phyloP scores from a whole-genome alignment of 1,140 invertebrate species.

The Drosophila nikananu region DNA sequence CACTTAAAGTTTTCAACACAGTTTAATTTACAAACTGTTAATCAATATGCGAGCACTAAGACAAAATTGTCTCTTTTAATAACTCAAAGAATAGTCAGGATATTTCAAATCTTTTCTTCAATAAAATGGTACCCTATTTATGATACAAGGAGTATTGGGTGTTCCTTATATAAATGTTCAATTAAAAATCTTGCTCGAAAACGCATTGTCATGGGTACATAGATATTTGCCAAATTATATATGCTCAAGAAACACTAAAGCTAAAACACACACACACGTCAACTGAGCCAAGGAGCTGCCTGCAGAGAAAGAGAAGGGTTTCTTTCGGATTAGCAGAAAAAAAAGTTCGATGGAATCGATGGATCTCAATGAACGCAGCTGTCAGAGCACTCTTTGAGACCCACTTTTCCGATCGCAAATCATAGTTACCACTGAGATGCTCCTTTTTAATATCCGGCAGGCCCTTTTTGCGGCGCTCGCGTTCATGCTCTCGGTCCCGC shows the following conservation, averaged over 20 bases:
- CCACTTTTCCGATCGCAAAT: neutral
- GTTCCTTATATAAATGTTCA: conserved; percentile 12
- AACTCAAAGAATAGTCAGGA: too few relatives aligned
- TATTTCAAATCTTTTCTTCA: too few relatives aligned
- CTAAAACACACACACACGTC: conserved; percentile 63
- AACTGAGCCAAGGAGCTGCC: conserved; percentile 75
- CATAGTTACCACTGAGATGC: conserved; percentile 91
- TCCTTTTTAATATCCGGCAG: conserved; percentile 95
- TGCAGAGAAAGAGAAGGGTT: conserved; percentile 48
- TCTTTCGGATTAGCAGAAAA: conserved; percentile 42
- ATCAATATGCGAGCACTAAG: neutral
- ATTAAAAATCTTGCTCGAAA: conserved; percentile 70
- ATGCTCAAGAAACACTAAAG: conserved; percentile 56
- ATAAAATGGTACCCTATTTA: neutral
- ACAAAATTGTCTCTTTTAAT: too few relatives aligned
- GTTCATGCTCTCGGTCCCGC: conserved; percentile 91
- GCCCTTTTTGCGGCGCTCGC: conserved; percentile 94
- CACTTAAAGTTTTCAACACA: neutral
- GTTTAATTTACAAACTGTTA: neutral
- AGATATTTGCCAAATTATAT: conserved; percentile 47
- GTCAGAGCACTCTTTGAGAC: neutral
- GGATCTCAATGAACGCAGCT: conserved; percentile 12
- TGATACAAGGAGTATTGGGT: neutral
- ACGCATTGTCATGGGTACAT: conserved; percentile 45
- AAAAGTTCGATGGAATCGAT: conserved; percentile 3